Evolutionary conservation across 35 echinoderm and acorn worm species (phyloP), one percentile per base, ranked within the genome.

Genomic region (Heliocidaris erythrogramma): DNA sequence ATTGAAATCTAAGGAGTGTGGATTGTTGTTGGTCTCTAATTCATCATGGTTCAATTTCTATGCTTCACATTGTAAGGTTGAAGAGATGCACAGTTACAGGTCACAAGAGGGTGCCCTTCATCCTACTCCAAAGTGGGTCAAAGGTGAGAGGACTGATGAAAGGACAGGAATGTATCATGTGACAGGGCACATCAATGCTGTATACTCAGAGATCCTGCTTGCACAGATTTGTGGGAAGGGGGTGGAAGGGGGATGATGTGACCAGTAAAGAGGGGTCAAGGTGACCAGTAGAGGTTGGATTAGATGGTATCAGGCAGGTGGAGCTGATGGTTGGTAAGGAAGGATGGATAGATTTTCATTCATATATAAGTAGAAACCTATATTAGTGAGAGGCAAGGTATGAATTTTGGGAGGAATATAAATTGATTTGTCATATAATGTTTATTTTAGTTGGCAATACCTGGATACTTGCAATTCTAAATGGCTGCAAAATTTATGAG

Each of bases 161-260:
- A 60, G 29, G 59, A 30, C 50, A 84, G 17, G 52, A 49, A 5
- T 29, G 49, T 96, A 96, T 85, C 97, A 97, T 96, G 97, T 97
- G 29, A 93, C 95, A 31, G 97, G 97, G 48, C 84, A 94, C 7
- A 97, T 97, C 78, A 97, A 97, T 60, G 95, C 97, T 24, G 48
- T 96, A 27, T 97, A 97, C 50, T 96, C 97, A 30, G 97, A 97
- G 71, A 97, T 97, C 87, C 59, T 97, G 24, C 92, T 97, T 60
- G 95, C 85, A 31, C 94, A 95, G 49, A 96, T 97, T 65, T 97
- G 97, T 85, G 93, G 85, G 31, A 86, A 30, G 86, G 35, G 35
- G 35, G 35, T 0, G 35, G 35, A 1, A 3, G 30, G 16, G 31
- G 31, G 47, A 32, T 89, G 87, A 89, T 4, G 1, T 42, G 87